These are phyloP conservation scores for Bicyclus anynana DNA, from an alignment of 1,140 invertebrate genomes.

Conservation along the genomic window DNA sequence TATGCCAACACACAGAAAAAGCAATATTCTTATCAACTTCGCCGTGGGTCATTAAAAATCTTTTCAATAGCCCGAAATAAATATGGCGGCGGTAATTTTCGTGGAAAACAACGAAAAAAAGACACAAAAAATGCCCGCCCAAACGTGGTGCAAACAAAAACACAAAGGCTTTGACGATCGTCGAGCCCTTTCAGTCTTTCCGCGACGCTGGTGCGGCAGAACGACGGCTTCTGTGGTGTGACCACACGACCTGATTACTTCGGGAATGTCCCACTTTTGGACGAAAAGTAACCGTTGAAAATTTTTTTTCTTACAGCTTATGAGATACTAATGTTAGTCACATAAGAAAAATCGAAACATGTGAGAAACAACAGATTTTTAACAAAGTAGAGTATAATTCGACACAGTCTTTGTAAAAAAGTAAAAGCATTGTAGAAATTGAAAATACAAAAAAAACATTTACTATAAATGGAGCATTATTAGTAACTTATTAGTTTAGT, in stretches of 20 bases:
- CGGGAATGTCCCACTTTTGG: not conserved
- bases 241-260: not conserved
- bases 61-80: slow-evolving; percentile 22
- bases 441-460: too few species aligned
- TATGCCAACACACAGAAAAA: not conserved
- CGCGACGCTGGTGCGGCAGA: slow-evolving; percentile 39
- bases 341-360: too few species aligned
- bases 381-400: too few species aligned
- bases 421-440: too few species aligned
- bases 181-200: slow-evolving; percentile 57
- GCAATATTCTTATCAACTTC: slow-evolving; percentile 16
- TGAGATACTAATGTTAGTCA: too few species aligned
- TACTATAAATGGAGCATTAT: too few species aligned
- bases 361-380: too few species aligned
- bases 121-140: slow-evolving; percentile 8
- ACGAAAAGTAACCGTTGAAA: too few species aligned
- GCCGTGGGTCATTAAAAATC: slow-evolving; percentile 20
- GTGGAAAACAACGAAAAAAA: slow-evolving; percentile 20
- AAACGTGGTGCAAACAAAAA: slow-evolving; percentile 19
- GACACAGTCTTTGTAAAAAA: too few species aligned
- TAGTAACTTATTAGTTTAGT: too few species aligned
- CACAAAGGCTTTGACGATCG: slow-evolving; percentile 32
- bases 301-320: too few species aligned
- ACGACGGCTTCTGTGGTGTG: slow-evolving; percentile 12
- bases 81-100: slow-evolving; percentile 15